Conservation (phyloP, 2,888 invertebrate species). For the Neoscelio sp. region DNA sequence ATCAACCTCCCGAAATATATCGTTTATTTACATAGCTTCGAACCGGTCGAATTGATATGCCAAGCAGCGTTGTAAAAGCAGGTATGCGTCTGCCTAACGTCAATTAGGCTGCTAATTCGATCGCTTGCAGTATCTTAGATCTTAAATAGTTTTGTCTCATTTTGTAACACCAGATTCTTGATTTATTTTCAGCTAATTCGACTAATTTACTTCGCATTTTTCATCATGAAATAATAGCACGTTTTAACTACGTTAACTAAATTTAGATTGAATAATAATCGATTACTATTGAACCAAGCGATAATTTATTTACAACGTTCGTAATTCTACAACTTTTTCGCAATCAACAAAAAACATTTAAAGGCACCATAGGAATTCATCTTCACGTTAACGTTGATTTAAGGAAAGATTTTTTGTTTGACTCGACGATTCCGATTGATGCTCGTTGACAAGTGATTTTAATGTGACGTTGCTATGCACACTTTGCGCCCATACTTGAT, state of each 20-base stretch:
- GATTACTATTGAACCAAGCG: too few relatives aligned
- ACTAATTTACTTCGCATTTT: conserved; percentile 48
- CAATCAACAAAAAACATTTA: too few relatives aligned
- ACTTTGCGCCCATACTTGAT: conserved; percentile 5
- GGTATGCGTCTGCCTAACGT: conserved; percentile 78
- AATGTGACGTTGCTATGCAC: neutral
- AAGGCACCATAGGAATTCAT: conserved; percentile 34
- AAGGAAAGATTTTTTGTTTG: neutral
- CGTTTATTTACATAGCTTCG: conserved; percentile 76
- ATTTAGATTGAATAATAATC: too few relatives aligned
- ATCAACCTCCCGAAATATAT: conserved; percentile 76
- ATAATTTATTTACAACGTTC: too few relatives aligned
- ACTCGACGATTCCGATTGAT: neutral
- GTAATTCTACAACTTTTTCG: too few relatives aligned
- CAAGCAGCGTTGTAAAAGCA: conserved; percentile 73
- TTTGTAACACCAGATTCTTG: conserved; percentile 48
- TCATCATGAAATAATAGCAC: too few relatives aligned
- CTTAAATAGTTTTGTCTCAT: conserved; percentile 72
- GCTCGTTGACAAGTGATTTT: conserved; percentile 4
- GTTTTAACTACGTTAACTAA: too few relatives aligned
- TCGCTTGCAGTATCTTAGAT: conserved; percentile 68
- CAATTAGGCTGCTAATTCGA: conserved; percentile 75
- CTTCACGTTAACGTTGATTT: conserved; percentile 12
- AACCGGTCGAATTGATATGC: conserved; percentile 76
- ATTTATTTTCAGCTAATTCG: conserved; percentile 58